A percentile compares a stretch with the other conserved stretches of the same genome.
Evolutionary conservation across 2,888 invertebrate species (phyloP).

Genomic region (Drosophila rubida): DNA sequence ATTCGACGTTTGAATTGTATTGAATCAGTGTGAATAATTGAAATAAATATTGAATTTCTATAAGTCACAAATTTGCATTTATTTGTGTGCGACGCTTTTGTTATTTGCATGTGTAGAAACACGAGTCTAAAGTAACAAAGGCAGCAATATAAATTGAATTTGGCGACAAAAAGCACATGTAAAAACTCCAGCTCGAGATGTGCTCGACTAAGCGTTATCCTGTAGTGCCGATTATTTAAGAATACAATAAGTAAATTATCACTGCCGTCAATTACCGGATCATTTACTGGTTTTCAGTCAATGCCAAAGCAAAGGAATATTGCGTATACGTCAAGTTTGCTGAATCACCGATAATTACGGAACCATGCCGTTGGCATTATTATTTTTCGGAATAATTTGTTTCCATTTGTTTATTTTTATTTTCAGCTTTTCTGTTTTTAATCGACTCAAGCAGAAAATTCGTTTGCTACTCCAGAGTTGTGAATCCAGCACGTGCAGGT

Average conservation of each 20-base stretch:
- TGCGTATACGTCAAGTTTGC: constrained; percentile 3
- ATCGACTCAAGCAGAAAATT: constrained; percentile 18
- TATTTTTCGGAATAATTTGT: constrained; percentile 6
- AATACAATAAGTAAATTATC: no score
- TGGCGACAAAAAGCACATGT: not conserved
- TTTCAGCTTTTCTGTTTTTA: constrained; percentile 11
- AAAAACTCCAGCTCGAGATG: not conserved
- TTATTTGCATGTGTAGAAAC: not conserved
- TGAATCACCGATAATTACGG: not conserved
- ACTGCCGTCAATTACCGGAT: not conserved
- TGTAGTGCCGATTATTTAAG: not conserved
- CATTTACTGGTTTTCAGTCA: not conserved
- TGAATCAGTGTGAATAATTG: constrained; percentile 56
- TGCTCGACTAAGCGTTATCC: not conserved
- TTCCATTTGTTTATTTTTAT: constrained; percentile 8
- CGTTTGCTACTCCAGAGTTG: constrained; percentile 8
- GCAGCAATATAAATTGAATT: not conserved
- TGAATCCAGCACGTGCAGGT: constrained; percentile 3
- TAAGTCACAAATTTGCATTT: constrained; percentile 40
- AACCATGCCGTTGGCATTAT: constrained; percentile 1
- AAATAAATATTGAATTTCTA: constrained; percentile 41
- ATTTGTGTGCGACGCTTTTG: constrained; percentile 12
- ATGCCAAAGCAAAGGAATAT: no score
- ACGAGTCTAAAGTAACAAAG: not conserved
- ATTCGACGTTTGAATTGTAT: constrained; percentile 17